A percentile compares a stretch with the other conserved stretches of the same genome.
phyloP scores from a whole-genome alignment of 2,888 invertebrate species.

The Tineola bisselliella region DNA sequence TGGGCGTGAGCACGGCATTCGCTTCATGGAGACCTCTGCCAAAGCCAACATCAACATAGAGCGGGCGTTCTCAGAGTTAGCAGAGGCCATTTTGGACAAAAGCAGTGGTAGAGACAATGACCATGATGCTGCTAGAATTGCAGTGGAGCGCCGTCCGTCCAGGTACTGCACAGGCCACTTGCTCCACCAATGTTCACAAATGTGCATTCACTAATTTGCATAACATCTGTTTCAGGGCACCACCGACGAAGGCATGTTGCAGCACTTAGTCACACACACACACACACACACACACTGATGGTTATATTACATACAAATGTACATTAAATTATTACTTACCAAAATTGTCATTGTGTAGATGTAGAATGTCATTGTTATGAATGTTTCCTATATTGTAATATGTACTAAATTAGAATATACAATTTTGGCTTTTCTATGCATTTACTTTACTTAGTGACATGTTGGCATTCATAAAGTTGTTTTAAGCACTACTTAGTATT shows the following conservation, averaged over 20 bases:
- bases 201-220: no score
- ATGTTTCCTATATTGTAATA: no score
- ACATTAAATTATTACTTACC: no score
- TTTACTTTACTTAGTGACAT: no score
- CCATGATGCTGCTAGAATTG: conserved; percentile 62
- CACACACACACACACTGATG: no score
- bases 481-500: no score
- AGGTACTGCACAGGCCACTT: conserved; percentile 21
- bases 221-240: conserved; percentile 30
- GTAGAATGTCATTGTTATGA: no score
- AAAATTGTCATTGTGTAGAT: no score
- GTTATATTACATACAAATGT: no score
- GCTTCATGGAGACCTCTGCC: conserved; percentile 98
- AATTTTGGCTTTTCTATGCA: no score
- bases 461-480: no score
- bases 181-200: not conserved
- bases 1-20: conserved; percentile 93
- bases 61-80: conserved; percentile 92
- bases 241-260: conserved; percentile 66
- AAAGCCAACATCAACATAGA: conserved; percentile 98
- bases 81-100: conserved; percentile 95
- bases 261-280: not conserved
- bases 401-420: no score
- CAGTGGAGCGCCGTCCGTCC: conserved; percentile 77
- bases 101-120: conserved; percentile 84